Evolutionary conservation across 2,888 invertebrate genomes (phyloP).

Genomic region (Leucoptera coffeella): DNA sequence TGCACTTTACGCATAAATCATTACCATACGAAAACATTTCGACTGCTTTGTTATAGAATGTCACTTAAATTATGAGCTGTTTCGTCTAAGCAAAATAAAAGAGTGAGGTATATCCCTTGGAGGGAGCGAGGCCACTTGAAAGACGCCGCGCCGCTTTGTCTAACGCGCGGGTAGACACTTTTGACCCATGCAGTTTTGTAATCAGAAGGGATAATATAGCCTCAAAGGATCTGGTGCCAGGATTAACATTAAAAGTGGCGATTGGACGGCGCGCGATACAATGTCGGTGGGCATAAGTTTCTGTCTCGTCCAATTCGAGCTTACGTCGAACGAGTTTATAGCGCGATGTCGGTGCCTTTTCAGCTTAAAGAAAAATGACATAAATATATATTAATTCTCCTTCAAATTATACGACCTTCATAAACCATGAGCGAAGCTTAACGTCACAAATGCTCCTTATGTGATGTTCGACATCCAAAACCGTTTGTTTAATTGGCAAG

Average conservation of each 20-base stretch:
- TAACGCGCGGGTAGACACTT: too few species aligned
- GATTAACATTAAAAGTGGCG: too few species aligned
- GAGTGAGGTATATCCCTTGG: constrained; percentile 18
- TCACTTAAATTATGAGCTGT: constrained; percentile 49
- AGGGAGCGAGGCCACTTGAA: constrained; percentile 16
- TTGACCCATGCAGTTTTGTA: too few species aligned
- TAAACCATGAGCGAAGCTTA: constrained; percentile 39
- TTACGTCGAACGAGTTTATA: constrained; percentile 1
- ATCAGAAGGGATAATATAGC: too few species aligned
- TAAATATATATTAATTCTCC: constrained; percentile 28
- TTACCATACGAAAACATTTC: constrained; percentile 51
- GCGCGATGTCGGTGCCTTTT: constrained; percentile 10
- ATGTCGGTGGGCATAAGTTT: too few species aligned
- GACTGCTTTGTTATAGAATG: constrained; percentile 46
- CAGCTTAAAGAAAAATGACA: constrained; percentile 26
- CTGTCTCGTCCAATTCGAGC: too few species aligned
- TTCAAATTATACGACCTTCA: constrained; percentile 36
- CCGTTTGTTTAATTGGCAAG: constrained; percentile 34
- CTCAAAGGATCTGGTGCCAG: too few species aligned
- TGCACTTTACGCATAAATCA: constrained; percentile 45
- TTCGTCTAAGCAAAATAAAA: constrained; percentile 42
- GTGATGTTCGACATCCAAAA: constrained; percentile 25
- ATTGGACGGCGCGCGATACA: constrained; percentile 5
- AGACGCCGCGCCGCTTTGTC: too few species aligned
- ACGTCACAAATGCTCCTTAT: constrained; percentile 29